Evolutionary conservation across 2,888 invertebrate genomes (phyloP).

Genomic region (Drosophila prolongata): DNA sequence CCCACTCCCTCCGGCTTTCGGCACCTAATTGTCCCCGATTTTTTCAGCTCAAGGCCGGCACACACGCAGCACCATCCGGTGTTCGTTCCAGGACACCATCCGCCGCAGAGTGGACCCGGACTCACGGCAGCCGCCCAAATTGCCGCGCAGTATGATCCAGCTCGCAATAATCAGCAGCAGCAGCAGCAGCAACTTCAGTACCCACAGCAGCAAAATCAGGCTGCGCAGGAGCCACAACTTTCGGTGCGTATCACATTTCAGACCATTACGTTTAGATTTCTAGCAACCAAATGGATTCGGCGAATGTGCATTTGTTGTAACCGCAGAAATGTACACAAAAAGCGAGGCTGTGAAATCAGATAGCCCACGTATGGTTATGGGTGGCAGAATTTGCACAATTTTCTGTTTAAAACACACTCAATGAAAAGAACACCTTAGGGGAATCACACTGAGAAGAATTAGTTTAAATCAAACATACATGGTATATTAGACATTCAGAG

Average conservation of each 20-base stretch:
- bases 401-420: not conserved
- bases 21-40: slow-evolving; percentile 15
- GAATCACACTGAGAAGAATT: not conserved
- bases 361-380: not conserved
- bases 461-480: not conserved
- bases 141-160: slow-evolving; percentile 83
- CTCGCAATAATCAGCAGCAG: slow-evolving; percentile 66
- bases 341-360: slow-evolving; percentile 17
- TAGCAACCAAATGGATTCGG: slow-evolving; percentile 8
- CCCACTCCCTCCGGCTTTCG: not conserved
- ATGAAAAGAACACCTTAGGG: not conserved
- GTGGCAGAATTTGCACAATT: not conserved
- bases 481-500: too few relatives aligned
- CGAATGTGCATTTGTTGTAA: slow-evolving; percentile 15
- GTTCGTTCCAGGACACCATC: slow-evolving; percentile 61
- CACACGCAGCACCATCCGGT: slow-evolving; percentile 73
- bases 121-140: slow-evolving; percentile 76
- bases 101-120: slow-evolving; percentile 34
- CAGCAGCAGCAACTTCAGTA: slow-evolving; percentile 49
- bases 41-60: slow-evolving; percentile 61
- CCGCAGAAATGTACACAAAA: slow-evolving; percentile 6
- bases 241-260: slow-evolving; percentile 61
- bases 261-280: slow-evolving; percentile 7
- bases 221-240: slow-evolving; percentile 56
- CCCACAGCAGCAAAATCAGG: slow-evolving; percentile 35